phyloP scores from a whole-genome alignment of 2,113 vertebrate species.

The Scophthalmus maximus region DNA sequence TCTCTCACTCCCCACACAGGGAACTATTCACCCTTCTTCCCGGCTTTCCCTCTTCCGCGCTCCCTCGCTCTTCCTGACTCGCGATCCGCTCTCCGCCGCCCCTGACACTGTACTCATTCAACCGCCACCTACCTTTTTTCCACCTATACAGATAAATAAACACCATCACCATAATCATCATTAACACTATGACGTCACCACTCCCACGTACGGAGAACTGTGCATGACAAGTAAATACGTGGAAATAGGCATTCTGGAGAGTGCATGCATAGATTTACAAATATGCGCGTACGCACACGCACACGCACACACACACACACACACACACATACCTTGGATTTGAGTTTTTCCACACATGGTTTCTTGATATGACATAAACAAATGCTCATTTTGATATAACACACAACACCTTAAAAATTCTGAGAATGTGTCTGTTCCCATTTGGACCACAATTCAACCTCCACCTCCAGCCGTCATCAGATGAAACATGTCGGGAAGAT shows the following conservation, averaged over 20 bases:
- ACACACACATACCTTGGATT: not conserved
- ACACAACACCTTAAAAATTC: slow-evolving; percentile 25
- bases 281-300: not conserved
- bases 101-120: slow-evolving; percentile 74
- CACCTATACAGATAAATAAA: slow-evolving; percentile 75
- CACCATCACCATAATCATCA: slow-evolving; percentile 70
- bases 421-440: slow-evolving; percentile 5
- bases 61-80: slow-evolving; percentile 54
- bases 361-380: slow-evolving; percentile 25
- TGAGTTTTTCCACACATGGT: slow-evolving; percentile 21
- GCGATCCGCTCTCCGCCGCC: not conserved
- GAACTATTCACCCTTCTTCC: slow-evolving; percentile 62
- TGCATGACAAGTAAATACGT: slow-evolving; percentile 38
- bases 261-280: not conserved
- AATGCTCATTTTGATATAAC: slow-evolving; percentile 53
- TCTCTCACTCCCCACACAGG: slow-evolving; percentile 57
- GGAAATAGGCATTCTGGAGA: slow-evolving; percentile 15
- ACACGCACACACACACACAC: slow-evolving; percentile 1
- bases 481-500: slow-evolving; percentile 14
- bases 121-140: slow-evolving; percentile 56
- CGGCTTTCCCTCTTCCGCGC: slow-evolving; percentile 43
- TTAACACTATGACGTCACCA: slow-evolving; percentile 65
- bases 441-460: slow-evolving; percentile 26
- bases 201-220: slow-evolving; percentile 14
- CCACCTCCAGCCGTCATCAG: not conserved